Base-by-base conservation (phyloP, 2,888 invertebrate species). In the Athalia cordata region DNA sequence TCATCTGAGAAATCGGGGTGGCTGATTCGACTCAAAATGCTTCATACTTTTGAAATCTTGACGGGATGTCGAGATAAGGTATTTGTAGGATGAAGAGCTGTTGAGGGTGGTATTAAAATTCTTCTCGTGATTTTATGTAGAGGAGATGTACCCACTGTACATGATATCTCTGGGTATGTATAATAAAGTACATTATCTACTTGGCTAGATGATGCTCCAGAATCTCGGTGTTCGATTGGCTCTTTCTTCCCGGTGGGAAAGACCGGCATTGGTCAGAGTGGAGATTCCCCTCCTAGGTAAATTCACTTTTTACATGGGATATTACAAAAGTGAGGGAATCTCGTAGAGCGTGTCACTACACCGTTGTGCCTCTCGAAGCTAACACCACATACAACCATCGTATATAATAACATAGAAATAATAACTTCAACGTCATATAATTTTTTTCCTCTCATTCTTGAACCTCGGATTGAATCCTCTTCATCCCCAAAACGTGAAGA, bases 261-360 rank as follows among this genome's bases (percentile, higher is more conserved):
- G 81, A 80, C 82, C 81, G 84, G 82, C 85, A 89, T 88, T 88
- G 88, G 89, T 85, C 85, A 85, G 82, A 84, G 83, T 83, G 84
- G 81, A 83, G 85, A 88, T 90, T 89, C 89, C 89, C 89, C 89
- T 88, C 89, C 88, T 87, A 81, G 84, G 86, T 86, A 89, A 89
- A 89, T 89, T 90, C 89, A 89, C 89, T 89, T 89, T 90, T 89
- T 90, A 89, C 88, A 84, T 85, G 82, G 83, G 85, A 88, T 88
- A 89, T 90, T 89, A 89, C 90, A 90, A 90, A 90, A 90, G 89
- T 87, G 88, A 88, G 89, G 86, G 89, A 87, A 88, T 88, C 89
- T 89, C 88, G 88, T 90, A 90, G 90, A 89, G 87, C 89, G 89
- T 89, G 89, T 89, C 89, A 90, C 89, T 90, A 90, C 89, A 85